Conservation (phyloP, 2,888 invertebrate genomes). For the Philaethria dido region DNA sequence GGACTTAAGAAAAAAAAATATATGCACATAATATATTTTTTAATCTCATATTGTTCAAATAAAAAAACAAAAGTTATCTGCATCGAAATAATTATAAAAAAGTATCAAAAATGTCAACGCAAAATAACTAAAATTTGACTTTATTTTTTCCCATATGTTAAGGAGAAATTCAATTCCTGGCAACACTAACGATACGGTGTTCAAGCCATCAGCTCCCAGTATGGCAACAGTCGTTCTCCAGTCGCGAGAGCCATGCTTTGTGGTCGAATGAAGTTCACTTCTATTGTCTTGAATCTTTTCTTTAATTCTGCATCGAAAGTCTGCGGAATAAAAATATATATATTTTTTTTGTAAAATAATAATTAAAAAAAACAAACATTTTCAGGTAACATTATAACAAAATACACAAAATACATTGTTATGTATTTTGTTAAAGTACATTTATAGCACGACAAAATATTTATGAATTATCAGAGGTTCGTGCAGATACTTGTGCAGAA, state of each 20-base stretch:
- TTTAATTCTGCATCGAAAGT: conserved; percentile 91
- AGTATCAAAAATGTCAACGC: neutral
- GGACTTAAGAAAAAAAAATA: neutral
- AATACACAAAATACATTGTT: too few relatives aligned
- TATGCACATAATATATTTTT: neutral
- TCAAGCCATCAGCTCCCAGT: conserved; percentile 84
- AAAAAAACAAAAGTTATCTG: neutral
- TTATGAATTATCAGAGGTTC: too few relatives aligned
- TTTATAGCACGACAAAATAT: too few relatives aligned
- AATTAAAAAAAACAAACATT: too few relatives aligned
- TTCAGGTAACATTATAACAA: too few relatives aligned
- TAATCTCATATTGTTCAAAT: neutral
- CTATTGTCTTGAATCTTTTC: conserved; percentile 89
- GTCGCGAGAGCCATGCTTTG: conserved; percentile 84
- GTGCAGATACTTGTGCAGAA: too few relatives aligned
- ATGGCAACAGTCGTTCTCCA: conserved; percentile 86
- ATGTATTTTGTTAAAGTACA: too few relatives aligned
- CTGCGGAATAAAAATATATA: conserved; percentile 60
- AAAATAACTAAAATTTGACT: neutral
- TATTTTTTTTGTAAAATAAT: too few relatives aligned
- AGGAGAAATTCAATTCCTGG: neutral
- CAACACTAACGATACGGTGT: conserved; percentile 17
- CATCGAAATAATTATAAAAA: neutral
- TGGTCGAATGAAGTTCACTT: conserved; percentile 90
- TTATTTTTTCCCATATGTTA: neutral